phyloP scores from a whole-genome alignment of 2,888 invertebrate species.

The Diarsia dahlii region DNA sequence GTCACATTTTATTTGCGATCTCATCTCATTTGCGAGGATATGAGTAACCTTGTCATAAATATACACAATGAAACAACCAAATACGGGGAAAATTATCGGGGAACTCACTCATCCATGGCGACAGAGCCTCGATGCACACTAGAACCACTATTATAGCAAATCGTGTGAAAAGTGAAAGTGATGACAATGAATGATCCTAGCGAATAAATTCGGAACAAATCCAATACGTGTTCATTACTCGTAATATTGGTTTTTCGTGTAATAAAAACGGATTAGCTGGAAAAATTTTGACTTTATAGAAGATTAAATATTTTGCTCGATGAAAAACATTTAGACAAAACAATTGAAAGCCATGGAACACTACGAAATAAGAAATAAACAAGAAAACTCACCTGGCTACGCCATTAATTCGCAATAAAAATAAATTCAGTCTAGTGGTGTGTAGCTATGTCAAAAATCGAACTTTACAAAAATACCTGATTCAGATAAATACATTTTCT shows the following conservation, averaged over 20 bases:
- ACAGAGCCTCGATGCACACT: slow-evolving; percentile 83
- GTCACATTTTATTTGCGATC: slow-evolving; percentile 78
- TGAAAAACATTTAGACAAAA: slow-evolving; percentile 89
- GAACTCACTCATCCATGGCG: slow-evolving; percentile 90
- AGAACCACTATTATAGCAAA: slow-evolving; percentile 85
- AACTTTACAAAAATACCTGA: background rate
- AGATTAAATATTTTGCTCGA: slow-evolving; percentile 87
- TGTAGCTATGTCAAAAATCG: slow-evolving; percentile 30
- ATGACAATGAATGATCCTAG: slow-evolving; percentile 90
- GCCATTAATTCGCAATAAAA: slow-evolving; percentile 91
- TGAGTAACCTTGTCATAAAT: slow-evolving; percentile 86
- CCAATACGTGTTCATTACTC: slow-evolving; percentile 91
- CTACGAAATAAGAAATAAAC: slow-evolving; percentile 89
- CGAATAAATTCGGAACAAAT: slow-evolving; percentile 90
- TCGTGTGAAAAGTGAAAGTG: slow-evolving; percentile 90
- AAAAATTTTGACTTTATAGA: slow-evolving; percentile 89
- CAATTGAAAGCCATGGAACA: slow-evolving; percentile 89
- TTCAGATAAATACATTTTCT: background rate
- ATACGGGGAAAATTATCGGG: slow-evolving; percentile 76
- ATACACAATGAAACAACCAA: slow-evolving; percentile 80
- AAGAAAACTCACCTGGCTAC: slow-evolving; percentile 91
- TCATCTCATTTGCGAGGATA: slow-evolving; percentile 78
- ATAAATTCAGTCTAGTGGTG: slow-evolving; percentile 81
- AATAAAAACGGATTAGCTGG: slow-evolving; percentile 86
- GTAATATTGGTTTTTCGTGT: slow-evolving; percentile 84